Base-by-base conservation (phyloP, 2,797 vertebrate species). In the Hipposideros larvatus region DNA sequence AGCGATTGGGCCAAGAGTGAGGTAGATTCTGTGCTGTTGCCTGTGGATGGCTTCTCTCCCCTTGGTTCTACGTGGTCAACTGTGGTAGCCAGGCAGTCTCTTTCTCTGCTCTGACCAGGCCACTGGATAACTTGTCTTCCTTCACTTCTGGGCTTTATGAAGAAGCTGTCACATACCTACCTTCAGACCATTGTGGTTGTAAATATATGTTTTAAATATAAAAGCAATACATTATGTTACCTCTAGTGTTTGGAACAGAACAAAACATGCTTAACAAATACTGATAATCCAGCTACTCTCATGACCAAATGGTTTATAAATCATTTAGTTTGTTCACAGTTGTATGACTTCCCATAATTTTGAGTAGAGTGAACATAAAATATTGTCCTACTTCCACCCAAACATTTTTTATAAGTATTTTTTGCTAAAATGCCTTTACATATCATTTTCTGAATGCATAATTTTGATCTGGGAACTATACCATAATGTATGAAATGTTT, bases 201-300 rank as follows among this genome's bases (percentile, higher is more conserved):
- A 78, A 92, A 68, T 37, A 21, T n/a, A 22, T 68, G 1, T 48
- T 79, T 97, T 68, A 93, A 87, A 68, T n/a, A 74, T 78, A 61
- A 92, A 87, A 82, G 7, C 14, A 51, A 34, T 71, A 48, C 16
- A 41, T 31, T 71, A 18, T 34, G 21, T 18, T 61, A 55, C 19
- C 10, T 88, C 41, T 83, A 41, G 15, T 93, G 83, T 70, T 90
- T 92, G 71, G 21, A 77, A n/a, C n/a, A 78, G 9, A 53, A 53
- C 37, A 90, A 77, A 87, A 53, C 14, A 31, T 91, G 85, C 31
- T 89, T 68, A 48, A 70, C 74, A 80, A 31, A 51, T 71, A 57
- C 9, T 80, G n/a, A 21, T 75, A 79, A 48, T 63, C 8, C 41
- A 63, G 34, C 21, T 31, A 79, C 24, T 31, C 11, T 73, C 41